Evolutionary conservation across 2,888 invertebrate species (phyloP).

Genomic region (Tromatobia lineatoria): DNA sequence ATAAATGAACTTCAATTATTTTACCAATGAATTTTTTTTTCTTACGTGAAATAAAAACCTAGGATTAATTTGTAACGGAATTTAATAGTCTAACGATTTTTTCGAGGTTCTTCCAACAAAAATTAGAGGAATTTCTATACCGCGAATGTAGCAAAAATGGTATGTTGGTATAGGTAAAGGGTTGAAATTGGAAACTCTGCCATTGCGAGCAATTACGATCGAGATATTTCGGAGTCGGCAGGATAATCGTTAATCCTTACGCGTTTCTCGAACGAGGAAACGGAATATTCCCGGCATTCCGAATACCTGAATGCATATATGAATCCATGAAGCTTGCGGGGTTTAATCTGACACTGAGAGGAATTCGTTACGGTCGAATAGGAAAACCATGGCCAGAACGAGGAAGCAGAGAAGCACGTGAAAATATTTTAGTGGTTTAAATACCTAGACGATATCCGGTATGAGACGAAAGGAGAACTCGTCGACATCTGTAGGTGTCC

Average conservation of each 20-base stretch:
- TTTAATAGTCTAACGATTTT: too few species aligned
- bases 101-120: too few species aligned
- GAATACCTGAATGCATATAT: constrained; percentile 24
- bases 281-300: constrained; percentile 9
- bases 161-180: neutral
- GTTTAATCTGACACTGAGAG: constrained; percentile 9
- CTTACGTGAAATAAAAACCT: too few species aligned
- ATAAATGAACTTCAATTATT: too few species aligned
- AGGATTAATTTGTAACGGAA: too few species aligned
- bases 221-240: neutral
- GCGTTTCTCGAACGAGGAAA: constrained; percentile 2
- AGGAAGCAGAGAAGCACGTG: neutral
- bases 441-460: constrained; percentile 37
- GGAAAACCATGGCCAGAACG: constrained; percentile 17
- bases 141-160: too few species aligned
- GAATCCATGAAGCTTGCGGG: constrained; percentile 12
- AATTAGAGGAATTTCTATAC: too few species aligned
- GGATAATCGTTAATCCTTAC: neutral
- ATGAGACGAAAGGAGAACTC: constrained; percentile 22
- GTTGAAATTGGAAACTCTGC: neutral
- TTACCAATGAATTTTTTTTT: too few species aligned
- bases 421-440: constrained; percentile 40
- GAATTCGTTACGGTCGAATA: constrained; percentile 18
- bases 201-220: constrained; percentile 9
- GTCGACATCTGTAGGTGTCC: constrained; percentile 4